Percentiles rank a stretch among this genome's conserved stretches.
phyloP scores from a whole-genome alignment of 2,797 vertebrate species.

The Chiroxiphia lanceolata region DNA sequence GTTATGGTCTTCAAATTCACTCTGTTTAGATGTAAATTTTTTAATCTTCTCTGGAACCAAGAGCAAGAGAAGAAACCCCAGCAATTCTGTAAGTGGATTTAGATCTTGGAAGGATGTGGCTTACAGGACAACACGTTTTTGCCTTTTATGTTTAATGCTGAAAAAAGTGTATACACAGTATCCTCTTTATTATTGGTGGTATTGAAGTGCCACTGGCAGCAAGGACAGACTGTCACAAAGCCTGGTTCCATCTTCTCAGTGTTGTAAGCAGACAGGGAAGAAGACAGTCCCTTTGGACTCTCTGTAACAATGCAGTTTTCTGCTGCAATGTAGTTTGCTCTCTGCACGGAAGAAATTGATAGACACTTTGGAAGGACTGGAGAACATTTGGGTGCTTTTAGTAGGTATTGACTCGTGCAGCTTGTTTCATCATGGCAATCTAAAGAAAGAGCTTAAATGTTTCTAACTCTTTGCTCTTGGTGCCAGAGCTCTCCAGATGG shows the following conservation, averaged over 20 bases:
- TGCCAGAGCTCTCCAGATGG: not conserved
- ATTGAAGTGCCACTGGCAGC: not conserved
- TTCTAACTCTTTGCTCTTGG: not conserved
- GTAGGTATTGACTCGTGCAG: not conserved
- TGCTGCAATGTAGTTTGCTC: not conserved
- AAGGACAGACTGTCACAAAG: not conserved
- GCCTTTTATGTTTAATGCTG: not conserved
- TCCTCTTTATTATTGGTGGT: not conserved
- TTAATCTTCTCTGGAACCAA: conserved; percentile 28
- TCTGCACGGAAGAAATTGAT: not conserved
- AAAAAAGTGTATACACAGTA: not conserved
- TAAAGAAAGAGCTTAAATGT: not conserved
- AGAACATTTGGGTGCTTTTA: not conserved
- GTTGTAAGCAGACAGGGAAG: not conserved
- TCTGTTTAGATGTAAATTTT: conserved; percentile 33
- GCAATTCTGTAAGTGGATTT: conserved; percentile 12
- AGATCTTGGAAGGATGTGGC: not conserved
- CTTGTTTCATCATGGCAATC: not conserved
- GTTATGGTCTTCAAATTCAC: not conserved
- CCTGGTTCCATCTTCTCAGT: not conserved
- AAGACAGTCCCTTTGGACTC: not conserved
- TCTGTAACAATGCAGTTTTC: not conserved
- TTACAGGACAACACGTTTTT: not conserved
- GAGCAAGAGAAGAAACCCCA: not conserved
- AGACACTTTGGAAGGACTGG: not conserved